These are phyloP conservation scores for Podilymbus podiceps DNA, from an alignment of 2,113 vertebrate species.

Conservation along the genomic window DNA sequence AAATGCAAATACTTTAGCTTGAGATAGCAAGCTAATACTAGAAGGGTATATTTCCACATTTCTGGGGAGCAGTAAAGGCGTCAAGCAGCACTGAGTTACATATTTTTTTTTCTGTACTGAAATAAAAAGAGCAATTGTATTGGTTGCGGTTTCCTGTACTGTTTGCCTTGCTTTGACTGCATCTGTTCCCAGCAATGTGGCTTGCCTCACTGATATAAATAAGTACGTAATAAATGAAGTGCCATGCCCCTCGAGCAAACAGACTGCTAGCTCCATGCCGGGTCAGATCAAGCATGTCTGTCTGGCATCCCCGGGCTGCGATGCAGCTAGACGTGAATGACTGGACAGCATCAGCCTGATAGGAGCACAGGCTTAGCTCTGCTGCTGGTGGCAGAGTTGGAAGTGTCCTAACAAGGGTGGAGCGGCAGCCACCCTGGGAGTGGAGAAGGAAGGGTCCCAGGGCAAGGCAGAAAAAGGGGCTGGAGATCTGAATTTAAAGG, in stretches of 20 bases:
- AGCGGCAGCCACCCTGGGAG: accelerated
- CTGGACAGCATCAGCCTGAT: neutral
- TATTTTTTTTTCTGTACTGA: neutral
- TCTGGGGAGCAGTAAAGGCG: neutral
- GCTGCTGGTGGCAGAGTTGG: neutral
- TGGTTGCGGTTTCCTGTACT: neutral
- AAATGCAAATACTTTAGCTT: neutral
- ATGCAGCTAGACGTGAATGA: neutral
- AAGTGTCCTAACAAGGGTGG: accelerated
- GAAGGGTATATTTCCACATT: neutral
- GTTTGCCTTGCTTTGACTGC: neutral
- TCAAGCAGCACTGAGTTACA: neutral
- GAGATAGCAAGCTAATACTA: neutral
- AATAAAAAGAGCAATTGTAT: neutral
- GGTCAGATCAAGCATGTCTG: neutral
- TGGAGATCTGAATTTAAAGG: neutral
- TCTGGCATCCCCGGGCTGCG: neutral
- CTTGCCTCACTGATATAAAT: neutral
- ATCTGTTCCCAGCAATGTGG: neutral
- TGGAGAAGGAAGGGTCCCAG: neutral
- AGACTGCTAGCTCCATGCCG: accelerated
- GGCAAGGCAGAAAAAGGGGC: neutral
- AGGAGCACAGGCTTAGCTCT: neutral
- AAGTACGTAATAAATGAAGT: neutral
- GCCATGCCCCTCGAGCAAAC: neutral